Percentiles rank a stretch among this genome's conserved stretches.
Conservation (phyloP, 2,797 vertebrate genomes). For the Selene dorsalis region DNA sequence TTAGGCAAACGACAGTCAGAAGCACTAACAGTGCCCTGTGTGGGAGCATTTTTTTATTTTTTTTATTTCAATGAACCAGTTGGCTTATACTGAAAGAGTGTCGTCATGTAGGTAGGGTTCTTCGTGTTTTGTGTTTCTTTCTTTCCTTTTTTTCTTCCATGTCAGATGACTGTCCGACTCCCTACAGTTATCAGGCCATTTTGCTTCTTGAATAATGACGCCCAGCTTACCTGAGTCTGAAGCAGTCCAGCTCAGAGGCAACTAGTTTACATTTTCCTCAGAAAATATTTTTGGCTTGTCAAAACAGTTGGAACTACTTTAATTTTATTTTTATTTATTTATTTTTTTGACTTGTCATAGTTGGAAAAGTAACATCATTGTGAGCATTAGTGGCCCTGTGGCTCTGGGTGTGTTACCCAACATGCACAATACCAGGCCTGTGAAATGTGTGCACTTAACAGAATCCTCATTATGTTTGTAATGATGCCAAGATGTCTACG, state of each 20-base stretch:
- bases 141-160: neutral
- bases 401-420: neutral
- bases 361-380: neutral
- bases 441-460: neutral
- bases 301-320: neutral
- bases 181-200: neutral
- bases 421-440: neutral
- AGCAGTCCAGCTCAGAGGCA: neutral
- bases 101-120: neutral
- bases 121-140: neutral
- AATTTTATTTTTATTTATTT: too few species aligned
- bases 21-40: neutral
- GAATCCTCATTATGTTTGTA: neutral
- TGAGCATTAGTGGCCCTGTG: neutral
- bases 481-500: neutral
- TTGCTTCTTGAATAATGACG: neutral
- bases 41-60: neutral
- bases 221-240: neutral
- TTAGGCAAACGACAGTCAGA: fast-evolving
- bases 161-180: neutral
- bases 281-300: neutral
- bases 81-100: neutral
- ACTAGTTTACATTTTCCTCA: too few species aligned
- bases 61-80: neutral
- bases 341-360: neutral